A percentile compares a stretch with the other conserved stretches of the same genome.
Evolutionary conservation across 2,888 invertebrate genomes (phyloP).

Genomic region (Nomada ferruginata): DNA sequence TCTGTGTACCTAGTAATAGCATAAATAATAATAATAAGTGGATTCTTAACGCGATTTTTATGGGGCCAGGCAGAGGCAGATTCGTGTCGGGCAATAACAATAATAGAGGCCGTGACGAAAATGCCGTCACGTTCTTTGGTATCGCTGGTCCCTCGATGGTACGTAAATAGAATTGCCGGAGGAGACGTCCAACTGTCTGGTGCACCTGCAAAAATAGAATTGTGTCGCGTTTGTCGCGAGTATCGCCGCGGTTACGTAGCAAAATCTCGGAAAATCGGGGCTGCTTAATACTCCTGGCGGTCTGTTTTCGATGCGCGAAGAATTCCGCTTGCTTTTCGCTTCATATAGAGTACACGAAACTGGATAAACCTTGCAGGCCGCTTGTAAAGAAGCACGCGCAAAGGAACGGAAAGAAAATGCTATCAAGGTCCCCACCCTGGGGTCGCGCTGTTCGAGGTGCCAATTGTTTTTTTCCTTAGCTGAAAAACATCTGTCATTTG

Average conservation of each 20-base stretch:
- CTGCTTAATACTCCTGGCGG: conserved; percentile 6
- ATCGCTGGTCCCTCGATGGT: conserved; percentile 56
- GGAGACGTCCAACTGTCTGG: conserved; percentile 82
- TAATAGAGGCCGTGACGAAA: conserved; percentile 65
- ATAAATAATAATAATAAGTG: too few relatives aligned
- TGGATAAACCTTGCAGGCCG: conserved; percentile 6
- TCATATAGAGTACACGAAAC: conserved; percentile 1
- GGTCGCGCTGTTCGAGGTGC: too few relatives aligned
- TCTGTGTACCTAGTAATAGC: too few relatives aligned
- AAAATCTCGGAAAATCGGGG: conserved; percentile 34
- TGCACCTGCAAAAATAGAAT: conserved; percentile 81
- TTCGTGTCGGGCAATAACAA: conserved; percentile 57
- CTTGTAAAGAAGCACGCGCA: not conserved
- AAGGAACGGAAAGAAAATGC: too few relatives aligned
- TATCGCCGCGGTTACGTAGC: conserved; percentile 55
- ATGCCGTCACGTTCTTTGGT: conserved; percentile 58
- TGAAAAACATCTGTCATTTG: too few relatives aligned
- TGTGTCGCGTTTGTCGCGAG: conserved; percentile 58
- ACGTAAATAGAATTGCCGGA: conserved; percentile 72
- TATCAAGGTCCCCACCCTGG: too few relatives aligned
- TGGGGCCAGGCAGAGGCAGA: not conserved
- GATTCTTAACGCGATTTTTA: too few relatives aligned
- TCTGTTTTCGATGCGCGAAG: not conserved
- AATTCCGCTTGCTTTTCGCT: not conserved
- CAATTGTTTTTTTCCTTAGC: too few relatives aligned